These are phyloP conservation scores for Monodelphis domestica DNA, from an alignment of 2,797 vertebrate genomes.

Conservation along the genomic window DNA sequence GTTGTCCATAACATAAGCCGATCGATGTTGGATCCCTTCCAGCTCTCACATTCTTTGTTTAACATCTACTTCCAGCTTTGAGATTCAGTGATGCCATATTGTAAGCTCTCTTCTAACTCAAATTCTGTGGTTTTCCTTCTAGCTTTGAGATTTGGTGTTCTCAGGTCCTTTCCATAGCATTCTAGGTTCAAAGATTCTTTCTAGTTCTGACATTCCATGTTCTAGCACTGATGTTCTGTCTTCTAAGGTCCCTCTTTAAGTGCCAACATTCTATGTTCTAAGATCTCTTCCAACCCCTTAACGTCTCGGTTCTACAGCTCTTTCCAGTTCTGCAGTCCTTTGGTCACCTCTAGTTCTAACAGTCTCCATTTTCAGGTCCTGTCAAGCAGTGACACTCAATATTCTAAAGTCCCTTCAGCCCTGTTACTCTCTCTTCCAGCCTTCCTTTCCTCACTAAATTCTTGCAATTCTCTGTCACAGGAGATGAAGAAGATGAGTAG, in stretches of 20 bases:
- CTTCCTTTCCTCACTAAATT: background rate
- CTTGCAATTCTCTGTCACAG: background rate
- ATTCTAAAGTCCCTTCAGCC: background rate
- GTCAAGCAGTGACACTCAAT: background rate
- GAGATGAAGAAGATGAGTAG: background rate
- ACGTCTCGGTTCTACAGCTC: background rate
- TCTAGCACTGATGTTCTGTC: too few species aligned
- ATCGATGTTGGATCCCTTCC: background rate
- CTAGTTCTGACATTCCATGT: background rate
- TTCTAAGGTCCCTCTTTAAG: background rate
- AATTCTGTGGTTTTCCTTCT: too few species aligned
- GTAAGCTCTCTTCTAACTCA: background rate
- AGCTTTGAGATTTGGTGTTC: background rate
- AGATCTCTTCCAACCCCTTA: background rate
- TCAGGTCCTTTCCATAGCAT: background rate
- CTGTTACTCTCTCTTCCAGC: background rate
- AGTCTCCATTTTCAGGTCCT: background rate
- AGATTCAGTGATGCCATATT: too few species aligned
- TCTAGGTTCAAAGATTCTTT: background rate
- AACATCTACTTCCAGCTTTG: background rate
- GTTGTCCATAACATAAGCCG: background rate
- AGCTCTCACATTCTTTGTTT: background rate
- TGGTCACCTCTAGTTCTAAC: background rate
- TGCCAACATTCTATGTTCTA: too few species aligned
- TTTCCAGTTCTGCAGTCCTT: background rate